Evolutionary conservation across 2,888 invertebrate species (phyloP).

Genomic region (Ypsolopha scabrella): DNA sequence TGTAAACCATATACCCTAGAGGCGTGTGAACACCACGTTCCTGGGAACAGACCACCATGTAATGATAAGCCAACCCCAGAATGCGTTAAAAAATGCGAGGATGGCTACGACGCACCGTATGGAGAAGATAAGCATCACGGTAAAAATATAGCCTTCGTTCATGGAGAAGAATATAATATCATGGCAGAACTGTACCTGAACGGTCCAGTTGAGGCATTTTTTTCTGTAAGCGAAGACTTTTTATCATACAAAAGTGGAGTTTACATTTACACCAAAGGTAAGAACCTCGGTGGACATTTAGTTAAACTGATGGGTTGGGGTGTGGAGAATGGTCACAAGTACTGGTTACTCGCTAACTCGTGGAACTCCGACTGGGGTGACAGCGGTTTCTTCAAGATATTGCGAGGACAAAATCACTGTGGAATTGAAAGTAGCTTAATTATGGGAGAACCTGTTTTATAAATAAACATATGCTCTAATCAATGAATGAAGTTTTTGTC

Average conservation of each 20-base stretch:
- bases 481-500: no score
- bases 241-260: conserved; percentile 82
- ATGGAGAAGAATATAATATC: conserved; percentile 74
- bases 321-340: conserved; percentile 78
- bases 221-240: conserved; percentile 92
- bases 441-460: conserved; percentile 73
- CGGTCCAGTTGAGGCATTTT: conserved; percentile 92
- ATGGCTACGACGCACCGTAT: conserved; percentile 76
- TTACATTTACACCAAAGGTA: no score
- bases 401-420: conserved; percentile 84
- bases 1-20: conserved; percentile 89
- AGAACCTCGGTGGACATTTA: no score
- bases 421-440: conserved; percentile 79
- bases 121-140: conserved; percentile 82
- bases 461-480: no score
- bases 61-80: conserved; percentile 80
- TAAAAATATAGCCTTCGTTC: conserved; percentile 72
- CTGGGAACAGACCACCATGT: conserved; percentile 81
- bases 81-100: conserved; percentile 78
- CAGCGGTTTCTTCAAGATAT: conserved; percentile 88
- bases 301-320: conserved; percentile 91
- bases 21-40: conserved; percentile 92
- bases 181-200: conserved; percentile 84
- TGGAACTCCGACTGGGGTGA: conserved; percentile 95
- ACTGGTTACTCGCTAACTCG: conserved; percentile 93